phyloP scores from a whole-genome alignment of 2,113 vertebrate genomes.

The Hemibagrus wyckioides region DNA sequence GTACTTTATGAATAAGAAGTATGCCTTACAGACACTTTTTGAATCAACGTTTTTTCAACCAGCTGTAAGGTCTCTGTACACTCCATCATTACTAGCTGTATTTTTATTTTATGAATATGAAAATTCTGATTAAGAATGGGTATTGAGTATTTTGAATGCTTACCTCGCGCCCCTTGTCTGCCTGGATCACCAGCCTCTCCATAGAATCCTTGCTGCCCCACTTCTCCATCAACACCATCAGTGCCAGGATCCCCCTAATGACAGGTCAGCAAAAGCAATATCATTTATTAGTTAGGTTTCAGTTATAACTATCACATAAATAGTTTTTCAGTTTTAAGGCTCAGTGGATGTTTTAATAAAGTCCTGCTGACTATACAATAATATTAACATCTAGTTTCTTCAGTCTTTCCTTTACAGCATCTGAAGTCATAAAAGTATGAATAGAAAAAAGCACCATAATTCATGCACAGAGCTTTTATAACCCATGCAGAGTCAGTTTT shows the following conservation, averaged over 20 bases:
- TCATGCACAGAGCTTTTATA: conserved; percentile 39
- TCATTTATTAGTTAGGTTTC: conserved; percentile 13
- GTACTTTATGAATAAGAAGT: conserved; percentile 1
- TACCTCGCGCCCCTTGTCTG: conserved; percentile 69
- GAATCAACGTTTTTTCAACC: background rate
- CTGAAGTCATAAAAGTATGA: background rate
- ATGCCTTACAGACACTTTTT: background rate
- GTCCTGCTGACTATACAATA: background rate
- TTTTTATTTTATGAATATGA: background rate
- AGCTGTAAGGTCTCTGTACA: background rate
- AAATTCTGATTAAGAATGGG: background rate
- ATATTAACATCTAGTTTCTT: background rate
- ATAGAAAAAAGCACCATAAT: background rate
- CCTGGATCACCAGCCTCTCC: conserved; percentile 74
- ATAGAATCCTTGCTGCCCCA: conserved; percentile 73
- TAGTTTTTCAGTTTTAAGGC: background rate
- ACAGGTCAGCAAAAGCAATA: conserved; percentile 43
- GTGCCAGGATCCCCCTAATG: conserved; percentile 72
- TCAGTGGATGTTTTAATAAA: background rate
- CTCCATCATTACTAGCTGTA: background rate
- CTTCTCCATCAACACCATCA: conserved; percentile 70
- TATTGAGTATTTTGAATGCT: background rate
- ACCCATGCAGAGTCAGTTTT: conserved; percentile 35
- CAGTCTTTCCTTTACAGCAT: background rate
- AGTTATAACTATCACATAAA: background rate